These are phyloP conservation scores for Anguilla anguilla DNA, from an alignment of 2,797 vertebrate genomes.

Conservation along the genomic window DNA sequence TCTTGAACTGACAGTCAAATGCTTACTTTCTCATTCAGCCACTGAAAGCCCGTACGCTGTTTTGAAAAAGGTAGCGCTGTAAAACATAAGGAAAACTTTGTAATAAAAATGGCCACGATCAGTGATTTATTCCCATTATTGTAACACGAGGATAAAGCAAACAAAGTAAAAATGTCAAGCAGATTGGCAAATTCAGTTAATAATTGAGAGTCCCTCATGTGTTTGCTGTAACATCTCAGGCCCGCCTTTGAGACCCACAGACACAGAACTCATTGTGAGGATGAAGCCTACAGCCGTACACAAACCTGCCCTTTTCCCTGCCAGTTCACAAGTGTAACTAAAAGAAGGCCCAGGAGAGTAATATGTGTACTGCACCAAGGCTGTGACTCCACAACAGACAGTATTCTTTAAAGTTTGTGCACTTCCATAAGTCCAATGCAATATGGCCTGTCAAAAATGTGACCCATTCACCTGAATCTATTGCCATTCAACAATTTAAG, in stretches of 20 bases:
- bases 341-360: not conserved
- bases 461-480: not conserved
- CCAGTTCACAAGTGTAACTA: not conserved
- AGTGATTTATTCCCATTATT: not conserved
- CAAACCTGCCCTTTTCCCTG: not conserved
- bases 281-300: not conserved
- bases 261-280: not conserved
- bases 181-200: not conserved
- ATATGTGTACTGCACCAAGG: not conserved
- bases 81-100: not conserved
- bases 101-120: not conserved
- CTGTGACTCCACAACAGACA: not conserved
- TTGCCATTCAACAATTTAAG: not conserved
- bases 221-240: not conserved
- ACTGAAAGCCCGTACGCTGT: not conserved
- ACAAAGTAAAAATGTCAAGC: not conserved
- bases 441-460: not conserved
- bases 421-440: not conserved
- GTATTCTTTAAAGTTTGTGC: not conserved
- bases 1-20: not conserved
- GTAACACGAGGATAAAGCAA: not conserved
- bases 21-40: conserved; percentile 14
- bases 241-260: not conserved
- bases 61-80: not conserved
- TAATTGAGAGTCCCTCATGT: not conserved